Base-by-base conservation (phyloP, 2,888 invertebrate genomes). In the Mystacides longicornis region DNA sequence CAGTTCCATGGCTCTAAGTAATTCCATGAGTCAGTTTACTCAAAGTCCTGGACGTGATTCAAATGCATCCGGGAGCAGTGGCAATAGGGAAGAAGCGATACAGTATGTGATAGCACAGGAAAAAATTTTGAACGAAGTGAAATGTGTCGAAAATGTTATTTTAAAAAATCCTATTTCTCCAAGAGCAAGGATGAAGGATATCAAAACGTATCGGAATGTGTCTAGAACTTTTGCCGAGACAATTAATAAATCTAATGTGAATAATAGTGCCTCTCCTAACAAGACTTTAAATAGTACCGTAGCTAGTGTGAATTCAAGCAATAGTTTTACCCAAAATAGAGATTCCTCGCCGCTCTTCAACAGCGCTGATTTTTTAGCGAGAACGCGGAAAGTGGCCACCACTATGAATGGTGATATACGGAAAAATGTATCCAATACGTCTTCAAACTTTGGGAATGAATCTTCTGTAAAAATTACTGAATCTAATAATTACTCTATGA, bases 41-140 rank as follows among this genome's bases (percentile, higher is more conserved):
- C 55, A 53, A 23, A 59, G 59, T 56, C 61, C 59, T 9, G 61
- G 54, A 52, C 52, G 60, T 19, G 55, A 60, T 18, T 60, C 60
- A 3, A 76, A 55, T 20, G 57, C 59, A 4, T 61, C 61, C 2
- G 57, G 53, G 21, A 54, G 60, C 3, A 59, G 77, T 23, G 76
- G 75, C 59, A 14, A 14, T 7, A 75, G 74, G 52, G 68, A 73
- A 50, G 75, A 76, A 63, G 73, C 72, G 65, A 75, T 77, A 5
- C 77, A 77, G 64, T 77, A 75, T 60, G 77, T 77, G 23, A 77
- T 77, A 68, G 77, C 77, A 55, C 77, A 77, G 71, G 77, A 77
- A 56, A 77, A 75, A 64, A 76, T 74, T 64, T 67, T 77, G 43
- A 77, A 75, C 58, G 77, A 77, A 69, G 68, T 77, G 0, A 75